phyloP scores from a whole-genome alignment of 2,888 invertebrate genomes.

The Brachylomia viminalis region DNA sequence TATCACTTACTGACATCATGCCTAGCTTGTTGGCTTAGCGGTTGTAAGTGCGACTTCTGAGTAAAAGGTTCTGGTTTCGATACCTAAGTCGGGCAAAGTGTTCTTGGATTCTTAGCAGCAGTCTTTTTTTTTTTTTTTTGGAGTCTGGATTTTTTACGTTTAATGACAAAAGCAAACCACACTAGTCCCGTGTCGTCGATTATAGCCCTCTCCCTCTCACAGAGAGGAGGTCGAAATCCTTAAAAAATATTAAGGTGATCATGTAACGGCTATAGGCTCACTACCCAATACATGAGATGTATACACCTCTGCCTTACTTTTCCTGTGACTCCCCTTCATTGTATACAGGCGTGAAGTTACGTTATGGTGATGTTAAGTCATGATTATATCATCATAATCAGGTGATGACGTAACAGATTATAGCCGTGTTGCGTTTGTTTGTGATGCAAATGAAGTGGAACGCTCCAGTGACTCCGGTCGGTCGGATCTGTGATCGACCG shows the following conservation, averaged over 20 bases:
- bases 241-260: background rate
- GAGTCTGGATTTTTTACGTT: background rate
- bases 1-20: slow-evolving; percentile 54
- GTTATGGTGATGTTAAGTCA: background rate
- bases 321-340: background rate
- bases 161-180: background rate
- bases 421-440: slow-evolving; percentile 70
- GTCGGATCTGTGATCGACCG: slow-evolving; percentile 45
- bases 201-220: no score
- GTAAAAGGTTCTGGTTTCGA: background rate
- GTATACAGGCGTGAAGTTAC: background rate
- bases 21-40: background rate
- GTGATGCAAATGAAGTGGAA: slow-evolving; percentile 78
- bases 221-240: no score
- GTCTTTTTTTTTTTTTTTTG: no score
- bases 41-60: background rate
- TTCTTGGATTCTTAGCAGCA: background rate
- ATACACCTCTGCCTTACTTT: background rate
- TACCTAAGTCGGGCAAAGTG: accelerated
- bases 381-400: slow-evolving; percentile 58
- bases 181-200: no score
- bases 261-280: background rate
- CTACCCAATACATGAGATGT: background rate
- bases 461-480: slow-evolving; percentile 56
- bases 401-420: slow-evolving; percentile 74